phyloP scores from a whole-genome alignment of 2,888 invertebrate genomes.

The Thera obeliscata region DNA sequence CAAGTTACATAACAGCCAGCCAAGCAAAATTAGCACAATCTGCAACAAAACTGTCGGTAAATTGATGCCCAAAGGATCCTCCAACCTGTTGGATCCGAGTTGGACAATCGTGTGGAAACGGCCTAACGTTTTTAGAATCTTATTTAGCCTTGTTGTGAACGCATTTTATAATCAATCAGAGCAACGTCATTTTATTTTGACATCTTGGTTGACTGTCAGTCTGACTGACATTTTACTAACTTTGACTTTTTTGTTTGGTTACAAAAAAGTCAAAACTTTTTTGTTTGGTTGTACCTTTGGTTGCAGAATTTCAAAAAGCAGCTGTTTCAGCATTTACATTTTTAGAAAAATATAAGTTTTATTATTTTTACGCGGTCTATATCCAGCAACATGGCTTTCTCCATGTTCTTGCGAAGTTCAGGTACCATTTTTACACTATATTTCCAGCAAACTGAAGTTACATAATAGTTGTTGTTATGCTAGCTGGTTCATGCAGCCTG shows the following conservation, averaged over 20 bases:
- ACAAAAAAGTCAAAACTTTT: too few species aligned
- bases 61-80: too few species aligned
- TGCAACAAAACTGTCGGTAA: too few species aligned
- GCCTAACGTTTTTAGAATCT: too few species aligned
- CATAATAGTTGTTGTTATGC: constrained; percentile 60
- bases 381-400: constrained; percentile 66
- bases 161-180: too few species aligned
- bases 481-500: not conserved
- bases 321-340: constrained; percentile 2
- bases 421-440: constrained; percentile 55
- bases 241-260: not conserved
- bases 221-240: too few species aligned
- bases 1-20: too few species aligned
- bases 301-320: constrained; percentile 16
- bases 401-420: constrained; percentile 71
- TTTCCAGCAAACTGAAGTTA: constrained; percentile 48
- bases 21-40: too few species aligned
- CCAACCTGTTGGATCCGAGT: too few species aligned
- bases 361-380: constrained; percentile 4
- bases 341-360: constrained; percentile 13
- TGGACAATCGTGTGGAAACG: too few species aligned
- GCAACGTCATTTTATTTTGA: constrained; percentile 7
- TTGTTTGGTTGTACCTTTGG: not conserved
- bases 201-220: not conserved
- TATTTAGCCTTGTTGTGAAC: too few species aligned